Evolutionary conservation across 2,888 invertebrate genomes (phyloP), one percentile per base, ranked within the genome.

Genomic region (Hartigia nigra): DNA sequence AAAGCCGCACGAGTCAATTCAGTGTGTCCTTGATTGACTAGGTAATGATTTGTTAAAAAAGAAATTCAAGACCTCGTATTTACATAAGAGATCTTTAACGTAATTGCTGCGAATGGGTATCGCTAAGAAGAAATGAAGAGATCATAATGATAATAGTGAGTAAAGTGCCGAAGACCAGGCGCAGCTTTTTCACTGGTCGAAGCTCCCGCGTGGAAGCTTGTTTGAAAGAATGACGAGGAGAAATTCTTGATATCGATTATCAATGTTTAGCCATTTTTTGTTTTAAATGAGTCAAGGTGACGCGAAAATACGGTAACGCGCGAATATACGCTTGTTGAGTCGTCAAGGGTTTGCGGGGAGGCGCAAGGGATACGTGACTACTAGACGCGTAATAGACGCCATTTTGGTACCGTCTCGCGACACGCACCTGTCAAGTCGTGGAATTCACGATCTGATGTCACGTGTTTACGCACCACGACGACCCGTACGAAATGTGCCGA

Each of bases 51-150:
- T 23, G 23, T 23, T 55, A 55, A 55, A 55, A 55, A 55, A 55
- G 9, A 55, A 55, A 55, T 55, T 55, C 55, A 55, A 23, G 23
- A 55, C 23, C 23, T 23, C 14, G 2, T 55, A 23, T 9, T 5
- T 9, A 9, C 4, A 14, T 2, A 4, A 4, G 55, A 23, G 55
- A 23, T 55, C 14, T 23, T 2, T 9, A 23, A 55, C 79, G 69
- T 74, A 5, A 35, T 39, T 79, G 81, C 82, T 84, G 31, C 82
- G 82, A 81, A 77, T 79, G 77, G 77, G 77, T 79, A 75, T 74
- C 74, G 75, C 69, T 23, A 23, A 23, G 23, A 23, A 5, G n/a
- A 9, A 23, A 34, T 34, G 34, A 4, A 1, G 34, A 34, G 9
- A 23, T 1, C 23, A n/a, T n/a, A n/a, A n/a, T 12, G 2, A 37